These are phyloP conservation scores for Calliopsis andreniformis DNA, from an alignment of 1,140 invertebrate genomes.

Conservation along the genomic window DNA sequence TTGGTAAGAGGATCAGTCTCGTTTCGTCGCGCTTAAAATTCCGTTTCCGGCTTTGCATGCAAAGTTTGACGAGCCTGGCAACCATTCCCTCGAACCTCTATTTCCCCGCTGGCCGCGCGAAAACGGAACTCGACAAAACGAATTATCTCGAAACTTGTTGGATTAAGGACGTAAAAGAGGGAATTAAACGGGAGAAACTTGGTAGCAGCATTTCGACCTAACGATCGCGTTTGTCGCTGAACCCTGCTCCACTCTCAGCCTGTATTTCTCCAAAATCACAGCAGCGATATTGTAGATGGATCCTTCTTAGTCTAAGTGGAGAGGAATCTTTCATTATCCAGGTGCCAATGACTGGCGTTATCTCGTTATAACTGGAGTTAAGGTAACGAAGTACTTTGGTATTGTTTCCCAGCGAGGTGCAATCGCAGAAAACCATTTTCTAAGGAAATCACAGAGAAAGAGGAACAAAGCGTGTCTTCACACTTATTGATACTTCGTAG, in stretches of 20 bases:
- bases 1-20: conserved; percentile 15
- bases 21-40: conserved; percentile 1
- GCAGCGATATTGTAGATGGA: too few species aligned
- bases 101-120: conserved; percentile 5
- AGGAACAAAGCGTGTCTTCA: not conserved
- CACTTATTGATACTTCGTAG: conserved; percentile 1
- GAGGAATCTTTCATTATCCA: too few species aligned
- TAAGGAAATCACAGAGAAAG: not conserved
- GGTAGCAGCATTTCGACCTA: not conserved
- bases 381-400: not conserved
- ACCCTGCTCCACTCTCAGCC: too few species aligned
- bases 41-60: conserved; percentile 41
- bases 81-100: not conserved
- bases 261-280: too few species aligned
- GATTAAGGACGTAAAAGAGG: conserved; percentile 36
- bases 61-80: conserved; percentile 25
- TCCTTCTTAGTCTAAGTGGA: too few species aligned
- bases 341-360: too few species aligned
- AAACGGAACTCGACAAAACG: conserved; percentile 41
- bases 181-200: conserved; percentile 15
- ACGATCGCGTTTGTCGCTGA: not conserved
- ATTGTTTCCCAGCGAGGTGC: not conserved
- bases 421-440: not conserved
- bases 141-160: conserved; percentile 49
- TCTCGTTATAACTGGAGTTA: not conserved